phyloP scores from a whole-genome alignment of 1,140 invertebrate species.

The Asobara japonica region DNA sequence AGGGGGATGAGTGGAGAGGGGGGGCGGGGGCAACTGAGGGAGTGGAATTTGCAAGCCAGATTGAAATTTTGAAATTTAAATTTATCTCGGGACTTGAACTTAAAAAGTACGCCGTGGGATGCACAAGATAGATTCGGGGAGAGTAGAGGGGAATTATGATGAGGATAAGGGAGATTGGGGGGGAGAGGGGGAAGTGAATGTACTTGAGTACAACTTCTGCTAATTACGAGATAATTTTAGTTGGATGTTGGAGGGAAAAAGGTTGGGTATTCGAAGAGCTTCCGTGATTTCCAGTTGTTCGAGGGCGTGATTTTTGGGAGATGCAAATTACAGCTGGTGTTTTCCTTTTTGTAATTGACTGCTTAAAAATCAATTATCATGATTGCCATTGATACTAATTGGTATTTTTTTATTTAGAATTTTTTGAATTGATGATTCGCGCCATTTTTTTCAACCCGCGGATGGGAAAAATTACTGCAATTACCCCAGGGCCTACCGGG shows the following conservation, averaged over 20 bases:
- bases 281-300: neutral
- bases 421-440: too few relatives aligned
- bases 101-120: conserved; percentile 48
- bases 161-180: neutral
- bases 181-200: neutral
- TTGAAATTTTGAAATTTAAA: conserved; percentile 64
- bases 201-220: conserved; percentile 38
- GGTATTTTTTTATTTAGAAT: too few relatives aligned
- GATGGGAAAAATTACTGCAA: too few relatives aligned
- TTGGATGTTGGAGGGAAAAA: neutral
- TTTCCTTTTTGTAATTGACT: too few relatives aligned
- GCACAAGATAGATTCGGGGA: conserved; percentile 30
- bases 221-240: conserved; percentile 56
- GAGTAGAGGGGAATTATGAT: neutral
- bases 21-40: conserved; percentile 10
- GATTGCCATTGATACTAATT: too few relatives aligned
- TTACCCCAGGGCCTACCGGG: too few relatives aligned
- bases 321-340: too few relatives aligned
- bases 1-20: neutral
- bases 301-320: neutral
- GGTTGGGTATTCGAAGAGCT: neutral
- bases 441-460: too few relatives aligned
- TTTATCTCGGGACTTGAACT: conserved; percentile 49
- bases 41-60: conserved; percentile 58
- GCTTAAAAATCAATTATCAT: too few relatives aligned